Evolutionary conservation across 2,888 invertebrate species (phyloP), one percentile per base, ranked within the genome.

Genomic region (Trissonchulus sp.): DNA sequence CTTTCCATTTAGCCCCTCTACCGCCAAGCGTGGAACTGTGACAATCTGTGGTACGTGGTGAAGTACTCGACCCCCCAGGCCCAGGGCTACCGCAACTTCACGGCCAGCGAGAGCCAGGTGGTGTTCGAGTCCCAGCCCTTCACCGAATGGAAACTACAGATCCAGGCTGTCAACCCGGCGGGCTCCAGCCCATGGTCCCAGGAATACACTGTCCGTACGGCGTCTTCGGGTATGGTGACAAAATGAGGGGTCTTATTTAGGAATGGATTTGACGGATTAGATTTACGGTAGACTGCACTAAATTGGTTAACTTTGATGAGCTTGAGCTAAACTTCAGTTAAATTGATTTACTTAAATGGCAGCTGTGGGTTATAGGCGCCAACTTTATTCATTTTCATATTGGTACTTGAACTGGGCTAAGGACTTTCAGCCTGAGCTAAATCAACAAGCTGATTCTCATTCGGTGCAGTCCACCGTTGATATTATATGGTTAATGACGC

Each of bases 1-100:
- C 3, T 74, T 15, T 34, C 31, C 18, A 73, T 78, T 65, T 63
- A 80, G 78, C 82, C 83, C n/a, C 77, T 83, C 30, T 77, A 79
- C 60, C 82, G 82, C 72, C 75, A 79, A 34, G 82, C 84, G 76
- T 83, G 83, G 83, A 82, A 82, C 75, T 83, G 83, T 74, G 82
- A 84, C 74, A 79, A 79, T 37, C 76, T 83, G 48, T 84, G 83
- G 83, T 84, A 83, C 77, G 78, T 83, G 68, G 81, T 83, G 74
- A 83, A 83, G 77, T 81, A 83, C 78, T 80, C 77, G n/a, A 63
- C 36, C 63, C 75, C 75, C 1, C 34, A 30, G 1, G 68, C 73
- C 18, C 79, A 81, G 71, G 81, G 81, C 23, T 79, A 77, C 73
- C 77, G 77, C 37, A 83, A 84, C 73, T 72, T 82, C 75, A 83